Conservation (phyloP, 2,113 vertebrate genomes). For the Anseranas semipalmata region DNA sequence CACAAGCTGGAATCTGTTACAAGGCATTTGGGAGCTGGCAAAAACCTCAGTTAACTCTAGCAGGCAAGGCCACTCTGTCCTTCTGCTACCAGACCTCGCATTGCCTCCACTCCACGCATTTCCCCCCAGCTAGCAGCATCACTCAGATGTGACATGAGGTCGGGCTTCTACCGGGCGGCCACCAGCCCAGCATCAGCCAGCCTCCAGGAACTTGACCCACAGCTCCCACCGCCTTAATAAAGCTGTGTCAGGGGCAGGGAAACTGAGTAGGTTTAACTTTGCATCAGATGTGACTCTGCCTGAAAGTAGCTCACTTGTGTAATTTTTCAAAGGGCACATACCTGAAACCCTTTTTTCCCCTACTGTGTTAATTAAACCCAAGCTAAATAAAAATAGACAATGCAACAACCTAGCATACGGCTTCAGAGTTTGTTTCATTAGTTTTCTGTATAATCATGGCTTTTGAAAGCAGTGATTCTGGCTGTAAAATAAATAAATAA, state of each 20-base stretch:
- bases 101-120: background rate
- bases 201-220: background rate
- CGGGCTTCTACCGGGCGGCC: background rate
- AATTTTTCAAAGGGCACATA: background rate
- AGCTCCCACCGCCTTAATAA: background rate
- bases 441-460: background rate
- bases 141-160: rapidly evolving
- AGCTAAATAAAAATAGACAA: background rate
- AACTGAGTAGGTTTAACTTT: background rate
- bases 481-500: background rate
- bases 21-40: background rate
- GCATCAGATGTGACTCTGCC: background rate
- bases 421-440: background rate
- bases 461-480: background rate
- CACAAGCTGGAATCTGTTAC: background rate
- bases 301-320: background rate
- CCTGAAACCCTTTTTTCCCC: background rate
- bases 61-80: background rate
- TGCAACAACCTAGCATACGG: background rate
- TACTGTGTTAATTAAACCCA: background rate
- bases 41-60: background rate
- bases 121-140: background rate
- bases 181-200: background rate
- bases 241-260: background rate
- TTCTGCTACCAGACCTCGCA: rapidly evolving